A percentile compares a stretch with the other conserved stretches of the same genome.
These are phyloP conservation scores for Cirrhinus mrigala DNA, from an alignment of 2,797 vertebrate species.

Conservation along the genomic window DNA sequence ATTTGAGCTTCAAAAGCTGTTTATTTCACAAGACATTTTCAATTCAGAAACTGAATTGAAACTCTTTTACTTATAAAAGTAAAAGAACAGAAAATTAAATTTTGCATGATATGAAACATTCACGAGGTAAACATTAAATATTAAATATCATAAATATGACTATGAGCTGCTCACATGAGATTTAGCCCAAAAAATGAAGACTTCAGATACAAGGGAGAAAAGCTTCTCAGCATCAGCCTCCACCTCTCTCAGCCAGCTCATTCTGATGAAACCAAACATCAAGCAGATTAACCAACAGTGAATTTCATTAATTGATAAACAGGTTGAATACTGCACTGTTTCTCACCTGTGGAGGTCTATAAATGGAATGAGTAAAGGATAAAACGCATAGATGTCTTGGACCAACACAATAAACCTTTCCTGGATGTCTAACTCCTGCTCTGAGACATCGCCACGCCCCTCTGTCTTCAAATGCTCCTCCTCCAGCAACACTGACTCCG, in stretches of 20 bases:
- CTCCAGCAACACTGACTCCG: conserved; percentile 86
- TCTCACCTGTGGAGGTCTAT: conserved; percentile 92
- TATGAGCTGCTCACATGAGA: conserved; percentile 87
- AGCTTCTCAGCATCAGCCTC: conserved; percentile 88
- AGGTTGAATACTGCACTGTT: neutral
- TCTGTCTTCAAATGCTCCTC: conserved; percentile 91
- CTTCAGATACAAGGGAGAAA: conserved; percentile 92
- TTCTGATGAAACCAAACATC: conserved; percentile 73
- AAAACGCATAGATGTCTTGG: conserved; percentile 94
- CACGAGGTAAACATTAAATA: neutral
- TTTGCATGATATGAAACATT: neutral
- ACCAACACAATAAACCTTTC: conserved; percentile 91
- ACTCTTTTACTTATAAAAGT: neutral
- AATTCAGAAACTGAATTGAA: neutral
- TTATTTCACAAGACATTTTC: neutral
- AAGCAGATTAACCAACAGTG: neutral
- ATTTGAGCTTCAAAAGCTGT: neutral
- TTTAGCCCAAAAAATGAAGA: conserved; percentile 96
- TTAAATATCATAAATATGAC: neutral
- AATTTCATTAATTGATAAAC: neutral
- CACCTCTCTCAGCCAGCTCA: conserved; percentile 89
- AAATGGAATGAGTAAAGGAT: conserved; percentile 93
- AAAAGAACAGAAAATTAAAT: neutral
- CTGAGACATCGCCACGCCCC: conserved; percentile 83
- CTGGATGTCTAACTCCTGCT: conserved; percentile 91